Percentiles rank a stretch among this genome's conserved stretches.
Evolutionary conservation across 2,888 invertebrate species (phyloP).

Genomic region (Alcis repandata): DNA sequence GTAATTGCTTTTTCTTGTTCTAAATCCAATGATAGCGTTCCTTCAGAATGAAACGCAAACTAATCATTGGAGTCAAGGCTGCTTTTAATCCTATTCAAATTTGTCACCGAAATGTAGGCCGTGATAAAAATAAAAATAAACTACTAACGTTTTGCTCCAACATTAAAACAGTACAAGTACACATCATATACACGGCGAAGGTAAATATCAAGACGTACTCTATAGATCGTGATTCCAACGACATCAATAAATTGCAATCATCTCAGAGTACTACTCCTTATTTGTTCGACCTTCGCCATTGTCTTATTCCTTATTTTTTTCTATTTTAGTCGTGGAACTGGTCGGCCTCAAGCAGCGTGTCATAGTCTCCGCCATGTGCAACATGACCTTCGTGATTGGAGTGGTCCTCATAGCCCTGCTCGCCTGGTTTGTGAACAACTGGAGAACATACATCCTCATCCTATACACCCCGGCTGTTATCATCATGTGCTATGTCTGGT

Average conservation of each 20-base stretch:
- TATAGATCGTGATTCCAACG: background rate
- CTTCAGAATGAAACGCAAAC: slow-evolving; percentile 2
- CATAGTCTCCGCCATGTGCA: slow-evolving; percentile 90
- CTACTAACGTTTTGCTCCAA: background rate
- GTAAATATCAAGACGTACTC: background rate
- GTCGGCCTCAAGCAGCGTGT: slow-evolving; percentile 92
- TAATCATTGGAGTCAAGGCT: slow-evolving; percentile 20
- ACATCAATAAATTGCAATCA: slow-evolving; percentile 15
- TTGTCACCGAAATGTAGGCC: slow-evolving; percentile 16
- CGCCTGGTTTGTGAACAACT: slow-evolving; percentile 91
- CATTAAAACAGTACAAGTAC: too few relatives aligned
- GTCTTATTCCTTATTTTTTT: slow-evolving; percentile 34
- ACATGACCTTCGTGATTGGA: slow-evolving; percentile 91
- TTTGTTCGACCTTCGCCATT: slow-evolving; percentile 28
- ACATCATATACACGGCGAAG: too few relatives aligned
- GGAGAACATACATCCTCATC: slow-evolving; percentile 90
- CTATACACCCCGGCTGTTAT: slow-evolving; percentile 90
- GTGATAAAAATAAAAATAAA: slow-evolving; percentile 17
- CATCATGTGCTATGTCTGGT: slow-evolving; percentile 89
- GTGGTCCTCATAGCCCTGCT: slow-evolving; percentile 90
- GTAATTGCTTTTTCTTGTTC: too few relatives aligned
- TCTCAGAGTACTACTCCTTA: slow-evolving; percentile 3
- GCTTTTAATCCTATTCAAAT: slow-evolving; percentile 26
- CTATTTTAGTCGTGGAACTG: slow-evolving; percentile 90
- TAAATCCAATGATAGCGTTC: background rate